These are phyloP conservation scores for Eupithecia dodoneata DNA, from an alignment of 2,888 invertebrate genomes.

Conservation along the genomic window DNA sequence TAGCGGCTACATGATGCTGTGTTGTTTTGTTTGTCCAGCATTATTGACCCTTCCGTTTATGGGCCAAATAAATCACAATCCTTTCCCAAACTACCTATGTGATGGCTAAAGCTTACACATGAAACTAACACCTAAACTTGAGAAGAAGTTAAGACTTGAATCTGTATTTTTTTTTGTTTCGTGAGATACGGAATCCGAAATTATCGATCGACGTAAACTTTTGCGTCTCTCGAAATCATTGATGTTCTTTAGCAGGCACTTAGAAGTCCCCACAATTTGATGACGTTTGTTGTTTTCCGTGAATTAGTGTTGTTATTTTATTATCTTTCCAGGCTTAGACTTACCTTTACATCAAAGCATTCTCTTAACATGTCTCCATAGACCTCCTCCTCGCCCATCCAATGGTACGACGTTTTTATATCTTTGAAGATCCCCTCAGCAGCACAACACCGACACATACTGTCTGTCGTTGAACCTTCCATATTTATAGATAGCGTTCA, in stretches of 20 bases:
- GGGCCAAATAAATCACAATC: too few species aligned
- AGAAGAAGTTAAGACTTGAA: not conserved
- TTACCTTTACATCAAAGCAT: conserved; percentile 75
- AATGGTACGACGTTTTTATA: conserved; percentile 67
- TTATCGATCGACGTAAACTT: not conserved
- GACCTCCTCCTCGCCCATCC: conserved; percentile 78
- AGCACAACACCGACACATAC: conserved; percentile 79
- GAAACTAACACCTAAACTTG: not conserved
- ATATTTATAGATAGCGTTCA: conserved; percentile 51
- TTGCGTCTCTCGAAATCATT: not conserved
- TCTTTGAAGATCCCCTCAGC: conserved; percentile 76
- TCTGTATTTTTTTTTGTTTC: not conserved
- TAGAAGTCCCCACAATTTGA: not conserved
- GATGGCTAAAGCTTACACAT: not conserved
- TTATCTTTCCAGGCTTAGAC: conserved; percentile 31
- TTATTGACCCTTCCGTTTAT: too few species aligned
- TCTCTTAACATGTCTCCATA: conserved; percentile 76
- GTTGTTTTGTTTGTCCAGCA: too few species aligned
- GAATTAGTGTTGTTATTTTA: not conserved
- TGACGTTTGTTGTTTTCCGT: not conserved
- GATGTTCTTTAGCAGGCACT: not conserved
- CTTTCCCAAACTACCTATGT: too few species aligned
- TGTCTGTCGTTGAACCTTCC: conserved; percentile 62
- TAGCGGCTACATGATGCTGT: too few species aligned
- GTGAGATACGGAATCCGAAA: not conserved